Base-by-base conservation (phyloP, 2,888 invertebrate genomes). In the Hemicrepidius hirtus region DNA sequence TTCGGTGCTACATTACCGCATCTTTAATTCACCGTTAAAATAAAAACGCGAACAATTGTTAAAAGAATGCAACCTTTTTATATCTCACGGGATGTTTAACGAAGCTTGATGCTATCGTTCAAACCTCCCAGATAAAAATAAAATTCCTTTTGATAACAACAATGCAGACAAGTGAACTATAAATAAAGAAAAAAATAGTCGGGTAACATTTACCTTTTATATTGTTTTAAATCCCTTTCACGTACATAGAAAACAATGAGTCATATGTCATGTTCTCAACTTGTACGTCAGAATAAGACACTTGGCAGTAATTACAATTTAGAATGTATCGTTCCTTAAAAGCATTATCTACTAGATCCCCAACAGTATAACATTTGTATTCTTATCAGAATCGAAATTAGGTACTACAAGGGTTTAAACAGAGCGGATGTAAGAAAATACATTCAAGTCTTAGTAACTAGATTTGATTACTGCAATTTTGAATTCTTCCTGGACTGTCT, bases 251-350 rank as follows among this genome's bases (percentile, higher is more conserved):
- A 46, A 64, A 64, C 64, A 64, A 64, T 64, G 64, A 49, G 37
- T 64, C 64, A 64, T 64, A 64, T 49, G 41, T 32, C 37, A 64
- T 35, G 32, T 64, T 64, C 37, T 64, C 18, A 20, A 21, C 50
- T 13, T 62, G n/a, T 41, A 62, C n/a, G 62, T 62, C 62, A 44
- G 62, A 41, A n/a, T 32, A 9, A 50, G 24, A 50, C 18, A 16
- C 44, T 44, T 44, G 16, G 44, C 18, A 55, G 24, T 13, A 60
- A 21, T 24, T 21, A 9, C 32, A 32, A 6, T 32, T 32, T 32
- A 6, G 7, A 7, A 9, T 9, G 32, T 32, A 7, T 9, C 9
- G 32, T 32, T 32, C 1, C 7, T 9, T 32, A 32, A 32, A 32
- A 32, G 9, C 5, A 24, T 24, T 2, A 32, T 7, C 7, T 32